Evolutionary conservation across 1,140 invertebrate species (phyloP).

Genomic region (Heterodera carotae): DNA sequence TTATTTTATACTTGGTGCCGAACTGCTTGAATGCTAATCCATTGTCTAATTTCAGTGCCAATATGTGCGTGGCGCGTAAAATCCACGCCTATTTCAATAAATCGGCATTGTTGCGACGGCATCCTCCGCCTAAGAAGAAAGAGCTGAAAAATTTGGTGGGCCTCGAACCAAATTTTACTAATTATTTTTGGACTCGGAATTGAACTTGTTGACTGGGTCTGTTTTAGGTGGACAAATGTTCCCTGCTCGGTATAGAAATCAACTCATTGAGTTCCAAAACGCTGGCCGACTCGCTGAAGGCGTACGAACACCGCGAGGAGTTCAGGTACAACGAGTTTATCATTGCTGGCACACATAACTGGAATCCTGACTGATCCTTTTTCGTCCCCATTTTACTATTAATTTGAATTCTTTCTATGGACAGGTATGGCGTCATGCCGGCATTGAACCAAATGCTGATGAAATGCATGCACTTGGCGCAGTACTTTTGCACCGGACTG

Average conservation of each 20-base stretch:
- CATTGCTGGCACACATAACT: too few relatives aligned
- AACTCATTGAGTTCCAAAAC: slow-evolving; percentile 69
- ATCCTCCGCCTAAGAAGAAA: slow-evolving; percentile 81
- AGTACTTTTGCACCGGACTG: slow-evolving; percentile 93
- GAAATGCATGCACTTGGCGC: slow-evolving; percentile 92
- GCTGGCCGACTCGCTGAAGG: slow-evolving; percentile 76
- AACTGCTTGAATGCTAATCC: too few relatives aligned
- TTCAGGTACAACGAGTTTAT: slow-evolving; percentile 56
- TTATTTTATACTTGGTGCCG: too few relatives aligned
- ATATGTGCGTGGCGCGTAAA: slow-evolving; percentile 88
- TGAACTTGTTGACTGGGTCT: too few relatives aligned
- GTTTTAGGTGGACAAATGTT: slow-evolving; percentile 52
- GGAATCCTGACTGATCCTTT: too few relatives aligned
- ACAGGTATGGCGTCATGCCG: slow-evolving; percentile 79
- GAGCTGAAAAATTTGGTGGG: slow-evolving; percentile 79
- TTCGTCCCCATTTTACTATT: too few relatives aligned
- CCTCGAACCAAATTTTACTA: too few relatives aligned
- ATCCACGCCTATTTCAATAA: slow-evolving; percentile 79
- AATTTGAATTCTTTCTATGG: too few relatives aligned
- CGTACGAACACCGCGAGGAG: slow-evolving; percentile 74
- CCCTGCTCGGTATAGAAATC: slow-evolving; percentile 60
- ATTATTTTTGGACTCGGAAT: slow-evolving; percentile 24
- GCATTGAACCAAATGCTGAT: slow-evolving; percentile 44
- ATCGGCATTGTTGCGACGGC: slow-evolving; percentile 82
- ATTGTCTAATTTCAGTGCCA: slow-evolving; percentile 74